Evolutionary conservation across 2,797 vertebrate genomes (phyloP), one percentile per base, ranked within the genome.

Genomic region (Echiichthys vipera): DNA sequence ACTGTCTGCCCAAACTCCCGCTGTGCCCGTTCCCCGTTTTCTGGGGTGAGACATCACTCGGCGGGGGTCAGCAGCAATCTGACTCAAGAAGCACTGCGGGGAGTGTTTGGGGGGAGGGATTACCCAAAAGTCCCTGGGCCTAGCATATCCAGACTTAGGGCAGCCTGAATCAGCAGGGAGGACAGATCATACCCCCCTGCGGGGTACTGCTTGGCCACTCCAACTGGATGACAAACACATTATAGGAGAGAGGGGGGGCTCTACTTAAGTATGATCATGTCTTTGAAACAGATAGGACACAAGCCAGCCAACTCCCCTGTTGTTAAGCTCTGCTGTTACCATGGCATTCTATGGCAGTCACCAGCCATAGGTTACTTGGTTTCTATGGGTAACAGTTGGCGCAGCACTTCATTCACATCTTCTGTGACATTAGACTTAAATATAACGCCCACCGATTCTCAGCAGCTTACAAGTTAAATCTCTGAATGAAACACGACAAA

Each of bases 31-130:
- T 84, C 79, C 67, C 80, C 80, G 37, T 46, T 84, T 86, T 84
- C 82, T 59, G 30, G 88, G 91, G 91, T 90, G 89, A 91, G 88
- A 90, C 86, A 80, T 85, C 88, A 86, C 88, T 91, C 86, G 7
- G 90, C 40, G 70, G 85, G 89, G 86, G 85, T 91, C 87, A 84
- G 87, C 87, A 56, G 87, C 80, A 83, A 86, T 90, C 88, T 88
- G 89, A 92, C 92, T 91, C 81, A 81, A 88, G 77, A 90, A 88
- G 69, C 87, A 7, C 89, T 10, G 83, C 72, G 12, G 91, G 92
- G 86, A 88, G 77, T 50, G 70, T 68, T 79, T 53, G 20, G 14
- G 61, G 70, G 24, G 74, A 49, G 70, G 66, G 84, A 84, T 92
- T 91, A 92, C 85, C 83, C 90, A 89, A 74, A 89, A 92, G 85